Evolutionary conservation across 2,113 vertebrate genomes (phyloP), one percentile per base, ranked within the genome.

Genomic region (Vireo altiloquus): DNA sequence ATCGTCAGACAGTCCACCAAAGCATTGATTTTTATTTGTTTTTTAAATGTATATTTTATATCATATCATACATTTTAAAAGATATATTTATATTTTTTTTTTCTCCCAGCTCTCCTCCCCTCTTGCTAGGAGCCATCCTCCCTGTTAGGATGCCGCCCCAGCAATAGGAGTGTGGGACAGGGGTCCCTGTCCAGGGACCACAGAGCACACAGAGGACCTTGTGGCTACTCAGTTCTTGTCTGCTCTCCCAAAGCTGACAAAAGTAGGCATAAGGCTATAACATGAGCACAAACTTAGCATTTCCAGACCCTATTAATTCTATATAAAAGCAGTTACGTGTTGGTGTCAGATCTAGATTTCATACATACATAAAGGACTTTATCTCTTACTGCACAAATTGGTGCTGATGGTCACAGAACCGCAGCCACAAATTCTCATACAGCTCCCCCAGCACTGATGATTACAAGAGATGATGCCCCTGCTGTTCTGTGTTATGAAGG

Each of bases 131-230:
- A 57, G 8, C n/a, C n/a, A 63, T 50, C 11, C 52, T 82, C 20
- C 31, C 35, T 59, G 28, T 28, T 28, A 80, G 37, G 33, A 56
- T 56, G 70, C 0, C 5, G 31, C 10, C 37, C 27, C 69, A 39
- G 27, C 30, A 50, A 53, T 3, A 54, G 53, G 23, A 64, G 60
- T 64, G 27, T 1, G 2, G 37, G 5, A 54, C 9, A 66, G 47
- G 25, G 20, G 5, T 21, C 4, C 2, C 21, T 77, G 27, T 53
- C 66, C 31, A 18, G 46, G 50, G 60, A 70, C 31, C 1, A 1
- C 37, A 46, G 42, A 49, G 19, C 16, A 63, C 1, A 2, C 27
- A 1, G 1, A 9, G 27, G 14, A 37, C n/a, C 7, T 70, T 0
- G 0, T 37, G 24, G 24, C 44, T 10, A 2, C 13, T 49, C 52